phyloP scores from a whole-genome alignment of 2,113 vertebrate genomes.

The Arvicanthis niloticus region DNA sequence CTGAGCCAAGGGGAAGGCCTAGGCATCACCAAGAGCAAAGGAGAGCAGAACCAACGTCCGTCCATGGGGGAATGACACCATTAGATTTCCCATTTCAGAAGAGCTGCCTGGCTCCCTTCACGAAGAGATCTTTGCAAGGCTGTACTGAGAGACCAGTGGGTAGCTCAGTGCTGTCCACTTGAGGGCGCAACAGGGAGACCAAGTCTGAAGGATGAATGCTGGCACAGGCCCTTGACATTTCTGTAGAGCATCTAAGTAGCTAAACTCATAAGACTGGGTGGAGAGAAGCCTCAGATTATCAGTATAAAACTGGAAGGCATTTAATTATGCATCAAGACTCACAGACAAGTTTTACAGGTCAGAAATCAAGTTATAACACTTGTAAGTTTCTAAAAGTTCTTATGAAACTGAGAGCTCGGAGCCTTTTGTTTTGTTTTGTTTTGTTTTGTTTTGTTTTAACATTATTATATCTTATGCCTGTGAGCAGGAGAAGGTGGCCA shows the following conservation, averaged over 20 bases:
- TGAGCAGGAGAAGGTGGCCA: background rate
- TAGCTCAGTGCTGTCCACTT: accelerated
- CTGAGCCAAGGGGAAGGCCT: background rate
- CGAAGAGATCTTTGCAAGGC: background rate
- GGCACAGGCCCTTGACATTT: background rate
- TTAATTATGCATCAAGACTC: background rate
- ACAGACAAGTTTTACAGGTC: background rate
- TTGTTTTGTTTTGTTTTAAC: background rate
- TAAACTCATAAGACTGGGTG: background rate
- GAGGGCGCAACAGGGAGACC: background rate
- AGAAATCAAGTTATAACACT: background rate
- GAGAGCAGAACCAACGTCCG: background rate
- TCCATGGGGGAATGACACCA: accelerated
- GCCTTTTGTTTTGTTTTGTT: background rate
- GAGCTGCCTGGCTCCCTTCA: background rate
- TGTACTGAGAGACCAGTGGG: background rate
- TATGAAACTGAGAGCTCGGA: background rate
- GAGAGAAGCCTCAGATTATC: background rate
- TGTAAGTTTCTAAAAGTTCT: background rate
- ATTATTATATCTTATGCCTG: background rate
- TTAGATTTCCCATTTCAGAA: background rate
- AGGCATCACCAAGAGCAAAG: background rate
- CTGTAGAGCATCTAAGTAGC: background rate
- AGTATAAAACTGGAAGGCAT: background rate
- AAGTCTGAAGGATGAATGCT: background rate